Percentiles rank a stretch among this genome's conserved stretches.
Conservation (phyloP, 2,113 vertebrate genomes). For the Gavia stellata region DNA sequence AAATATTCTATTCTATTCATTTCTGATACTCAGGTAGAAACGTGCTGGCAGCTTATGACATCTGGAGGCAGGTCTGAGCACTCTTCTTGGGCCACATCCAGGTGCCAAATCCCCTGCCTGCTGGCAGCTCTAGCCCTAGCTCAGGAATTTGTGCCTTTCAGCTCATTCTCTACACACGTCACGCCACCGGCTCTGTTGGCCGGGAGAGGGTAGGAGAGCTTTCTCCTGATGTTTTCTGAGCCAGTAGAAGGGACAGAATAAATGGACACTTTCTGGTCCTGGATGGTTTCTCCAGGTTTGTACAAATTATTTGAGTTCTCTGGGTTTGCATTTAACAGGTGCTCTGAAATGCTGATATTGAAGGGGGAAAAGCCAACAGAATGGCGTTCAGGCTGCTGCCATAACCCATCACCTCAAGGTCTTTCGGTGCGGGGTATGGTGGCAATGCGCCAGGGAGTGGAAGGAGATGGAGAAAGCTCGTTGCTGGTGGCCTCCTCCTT, state of each 20-base stretch:
- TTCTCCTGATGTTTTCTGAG: not conserved
- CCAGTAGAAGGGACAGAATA: not conserved
- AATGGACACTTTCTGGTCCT: not conserved
- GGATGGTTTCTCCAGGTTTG: not conserved
- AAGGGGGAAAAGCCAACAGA: not conserved
- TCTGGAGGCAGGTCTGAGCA: not conserved
- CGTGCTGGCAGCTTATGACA: not conserved
- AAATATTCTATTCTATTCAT: not conserved
- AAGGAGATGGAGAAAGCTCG: not conserved
- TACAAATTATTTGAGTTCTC: not conserved
- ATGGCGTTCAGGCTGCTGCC: not conserved
- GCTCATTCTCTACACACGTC: not conserved
- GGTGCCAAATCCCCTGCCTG: not conserved
- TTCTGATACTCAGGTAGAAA: not conserved
- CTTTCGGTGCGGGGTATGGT: not conserved
- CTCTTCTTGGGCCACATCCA: not conserved
- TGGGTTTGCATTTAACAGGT: not conserved
- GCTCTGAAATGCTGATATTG: not conserved
- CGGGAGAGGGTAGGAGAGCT: not conserved
- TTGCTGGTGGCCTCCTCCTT: not conserved
- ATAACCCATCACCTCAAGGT: not conserved
- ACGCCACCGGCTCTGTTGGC: not conserved
- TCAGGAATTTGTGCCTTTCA: not conserved
- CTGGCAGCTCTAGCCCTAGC: not conserved
- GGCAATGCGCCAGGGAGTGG: not conserved